These are phyloP conservation scores for Hyperoplus lanceolatus DNA, from an alignment of 2,797 vertebrate genomes.

Conservation along the genomic window DNA sequence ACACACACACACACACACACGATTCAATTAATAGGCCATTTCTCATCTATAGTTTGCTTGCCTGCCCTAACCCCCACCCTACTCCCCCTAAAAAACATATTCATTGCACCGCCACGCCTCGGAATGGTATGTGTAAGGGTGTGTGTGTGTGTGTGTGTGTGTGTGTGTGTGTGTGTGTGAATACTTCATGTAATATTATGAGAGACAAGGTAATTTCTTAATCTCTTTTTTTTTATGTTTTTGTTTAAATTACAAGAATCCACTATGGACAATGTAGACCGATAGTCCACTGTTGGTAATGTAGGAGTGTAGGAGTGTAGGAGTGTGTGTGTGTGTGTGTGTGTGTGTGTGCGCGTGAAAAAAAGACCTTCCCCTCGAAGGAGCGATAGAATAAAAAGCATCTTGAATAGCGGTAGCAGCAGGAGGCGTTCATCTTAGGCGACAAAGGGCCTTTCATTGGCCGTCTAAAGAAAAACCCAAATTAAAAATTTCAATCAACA, in stretches of 20 bases:
- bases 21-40: constrained; percentile 98
- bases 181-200: no score
- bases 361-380: constrained; percentile 70
- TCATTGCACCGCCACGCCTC: constrained; percentile 77
- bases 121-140: no score
- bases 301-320: no score
- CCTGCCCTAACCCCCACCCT: constrained; percentile 33
- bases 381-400: constrained; percentile 86
- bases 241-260: no score
- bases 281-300: no score
- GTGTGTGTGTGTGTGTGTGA: no score
- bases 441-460: constrained; percentile 89
- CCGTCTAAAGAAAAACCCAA: constrained; percentile 91
- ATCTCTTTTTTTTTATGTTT: no score
- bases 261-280: no score
- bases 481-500: constrained; percentile 96
- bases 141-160: no score
- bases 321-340: no score
- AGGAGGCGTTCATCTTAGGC: constrained; percentile 88
- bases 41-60: constrained; percentile 88
- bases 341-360: no score
- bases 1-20: constrained; percentile 92
- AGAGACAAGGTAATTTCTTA: no score
- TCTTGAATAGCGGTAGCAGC: constrained; percentile 90
- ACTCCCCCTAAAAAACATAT: constrained; percentile 79